Evolutionary conservation across 2,888 invertebrate genomes (phyloP), one percentile per base, ranked within the genome.

Genomic region (Synanthedon vespiformis): DNA sequence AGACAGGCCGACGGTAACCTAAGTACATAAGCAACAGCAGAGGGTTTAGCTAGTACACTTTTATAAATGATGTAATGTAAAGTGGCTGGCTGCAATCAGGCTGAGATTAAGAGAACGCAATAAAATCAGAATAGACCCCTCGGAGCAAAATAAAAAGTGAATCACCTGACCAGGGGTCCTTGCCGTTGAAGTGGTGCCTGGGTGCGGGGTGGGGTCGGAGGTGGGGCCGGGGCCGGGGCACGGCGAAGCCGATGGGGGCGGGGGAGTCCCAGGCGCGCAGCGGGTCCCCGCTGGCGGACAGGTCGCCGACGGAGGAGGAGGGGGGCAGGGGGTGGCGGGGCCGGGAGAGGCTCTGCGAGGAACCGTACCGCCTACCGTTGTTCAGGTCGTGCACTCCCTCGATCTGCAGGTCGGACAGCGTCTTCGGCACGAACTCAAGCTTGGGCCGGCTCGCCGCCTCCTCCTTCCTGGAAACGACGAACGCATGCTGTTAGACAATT

Each of bases 341-440:
- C 48, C 76, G 75, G 75, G 84, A 74, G 53, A 87, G 81, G 75
- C 80, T 83, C 63, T 79, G 81, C 60, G 82, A 75, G 80, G 87
- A 87, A 76, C 87, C 86, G 80, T 82, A 88, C 77, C 80, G 81
- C 90, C 89, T 89, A 90, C 90, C 90, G 77, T 89, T 86, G 83
- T 88, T 90, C 86, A 92, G 89, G 83, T 94, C 94, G 71, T 91
- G 88, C 70, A 91, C 76, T 70, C 90, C 91, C 77, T 95, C 95
- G 82, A 95, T 93, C 84, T 94, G 91, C 60, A 96, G 90, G 85
- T 96, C 96, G 58, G 94, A 90, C 68, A 97, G 89, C 56, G 95
- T 94, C 89, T 96, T 97, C 69, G 97, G 96, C 69, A 94, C 92
- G 82, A 96, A 97, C 85, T 96, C 96, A 83, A 92, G 73, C 89